Percentiles rank a stretch among this genome's conserved stretches.
Conservation (phyloP, 2,888 invertebrate species). For the Andricus curvator region DNA sequence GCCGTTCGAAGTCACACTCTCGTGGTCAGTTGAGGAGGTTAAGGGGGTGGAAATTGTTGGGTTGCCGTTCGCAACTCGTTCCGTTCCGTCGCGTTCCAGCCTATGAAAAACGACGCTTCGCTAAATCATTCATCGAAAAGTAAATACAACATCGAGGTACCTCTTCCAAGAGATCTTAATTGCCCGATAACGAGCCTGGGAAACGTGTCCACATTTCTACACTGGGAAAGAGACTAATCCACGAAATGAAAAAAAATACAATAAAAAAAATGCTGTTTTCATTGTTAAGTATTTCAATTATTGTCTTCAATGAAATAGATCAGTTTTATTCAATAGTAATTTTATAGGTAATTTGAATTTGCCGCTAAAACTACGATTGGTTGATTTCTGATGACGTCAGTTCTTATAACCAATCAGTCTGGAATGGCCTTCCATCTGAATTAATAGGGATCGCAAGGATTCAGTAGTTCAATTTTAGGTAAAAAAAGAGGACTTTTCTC, state of each 20-base stretch:
- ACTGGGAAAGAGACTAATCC: background rate
- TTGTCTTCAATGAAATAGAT: no score
- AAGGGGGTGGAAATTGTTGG: slow-evolving; percentile 10
- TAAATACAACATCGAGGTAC: slow-evolving; percentile 57
- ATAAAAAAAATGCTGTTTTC: no score
- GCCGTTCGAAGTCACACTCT: slow-evolving; percentile 6
- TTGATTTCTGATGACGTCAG: no score
- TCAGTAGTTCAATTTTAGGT: no score
- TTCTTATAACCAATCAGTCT: no score
- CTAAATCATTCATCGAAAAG: slow-evolving; percentile 68
- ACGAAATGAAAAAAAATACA: background rate
- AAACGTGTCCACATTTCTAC: slow-evolving; percentile 27
- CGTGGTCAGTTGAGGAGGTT: background rate
- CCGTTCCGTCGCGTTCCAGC: slow-evolving; percentile 38
- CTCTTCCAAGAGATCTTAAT: slow-evolving; percentile 69
- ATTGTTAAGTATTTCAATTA: no score
- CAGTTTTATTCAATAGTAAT: no score
- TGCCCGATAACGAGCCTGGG: slow-evolving; percentile 66
- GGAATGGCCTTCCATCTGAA: no score
- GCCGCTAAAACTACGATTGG: no score
- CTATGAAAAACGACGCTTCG: slow-evolving; percentile 44
- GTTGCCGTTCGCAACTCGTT: slow-evolving; percentile 33
- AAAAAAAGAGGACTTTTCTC: no score
- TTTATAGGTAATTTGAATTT: no score
- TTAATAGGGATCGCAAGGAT: no score